phyloP scores from a whole-genome alignment of 2,888 invertebrate species.

The Ormyrus nitidulus region DNA sequence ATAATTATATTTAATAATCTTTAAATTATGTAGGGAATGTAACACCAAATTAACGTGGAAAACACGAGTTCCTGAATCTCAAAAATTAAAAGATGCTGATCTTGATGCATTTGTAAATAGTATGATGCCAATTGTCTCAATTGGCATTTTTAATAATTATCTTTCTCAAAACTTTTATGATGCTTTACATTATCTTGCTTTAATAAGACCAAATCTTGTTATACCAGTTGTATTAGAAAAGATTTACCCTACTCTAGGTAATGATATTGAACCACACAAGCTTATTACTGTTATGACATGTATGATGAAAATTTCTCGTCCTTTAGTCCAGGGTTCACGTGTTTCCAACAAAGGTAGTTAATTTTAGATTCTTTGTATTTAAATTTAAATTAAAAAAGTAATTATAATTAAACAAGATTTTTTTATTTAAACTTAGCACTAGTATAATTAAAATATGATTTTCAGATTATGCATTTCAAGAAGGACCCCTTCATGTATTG shows the following conservation, averaged over 20 bases:
- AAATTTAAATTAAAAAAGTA: background rate
- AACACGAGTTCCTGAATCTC: slow-evolving; percentile 81
- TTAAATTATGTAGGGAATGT: slow-evolving; percentile 78
- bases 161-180: slow-evolving; percentile 75
- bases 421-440: too few species aligned
- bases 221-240: slow-evolving; percentile 89
- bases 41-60: slow-evolving; percentile 81
- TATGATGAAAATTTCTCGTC: slow-evolving; percentile 82
- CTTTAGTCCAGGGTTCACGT: slow-evolving; percentile 77
- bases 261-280: slow-evolving; percentile 92
- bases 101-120: slow-evolving; percentile 88
- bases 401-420: background rate
- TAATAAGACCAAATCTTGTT: slow-evolving; percentile 87
- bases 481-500: slow-evolving; percentile 88
- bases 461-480: slow-evolving; percentile 79
- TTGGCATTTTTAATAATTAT: slow-evolving; percentile 88
- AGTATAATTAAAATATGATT: slow-evolving; percentile 38
- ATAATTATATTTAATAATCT: background rate
- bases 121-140: slow-evolving; percentile 84
- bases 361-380: background rate
- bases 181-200: slow-evolving; percentile 85
- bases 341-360: slow-evolving; percentile 67
- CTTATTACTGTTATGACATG: slow-evolving; percentile 85
- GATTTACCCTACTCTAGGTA: slow-evolving; percentile 87
- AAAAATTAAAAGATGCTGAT: slow-evolving; percentile 86